Evolutionary conservation across 2,888 invertebrate genomes (phyloP), one percentile per base, ranked within the genome.

Genomic region (Meteorus cinctellus): DNA sequence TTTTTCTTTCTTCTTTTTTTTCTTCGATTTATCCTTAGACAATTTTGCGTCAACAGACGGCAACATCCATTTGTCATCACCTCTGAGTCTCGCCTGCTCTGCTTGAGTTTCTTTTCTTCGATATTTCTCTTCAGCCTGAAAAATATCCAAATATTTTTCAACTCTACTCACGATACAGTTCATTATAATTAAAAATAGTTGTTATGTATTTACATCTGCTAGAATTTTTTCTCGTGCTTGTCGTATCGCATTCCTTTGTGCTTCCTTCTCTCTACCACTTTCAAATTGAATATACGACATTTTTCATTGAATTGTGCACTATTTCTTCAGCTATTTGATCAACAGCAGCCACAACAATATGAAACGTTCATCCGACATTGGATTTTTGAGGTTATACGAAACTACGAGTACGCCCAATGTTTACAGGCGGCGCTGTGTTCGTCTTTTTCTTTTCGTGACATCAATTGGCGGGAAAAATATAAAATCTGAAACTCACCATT

Each of bases 1-100:
- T n/a, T 79, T 81, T 24, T 81, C 81, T 41, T 83, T 83, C 55
- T 82, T 81, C 48, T 78, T 82, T 48, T 76, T 82, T 19, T 81
- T 81, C 36, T 45, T 73, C 2, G 77, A 78, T 75, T 80, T 76
- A 29, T 29, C 62, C 5, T 63, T 66, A 1, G 66, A 63, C 1
- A 84, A 67, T 75, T 81, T 81, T 10, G 87, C 85, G 72, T 88
- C 88, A 14, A 91, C 86, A 3, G 88, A 86, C n/a, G 90, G 88
- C 34, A 91, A 81, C 89, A 91, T 90, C 91, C 91, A 91, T 59
- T 83, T 82, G 75, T 85, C 85, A 60, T 87, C 86, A 1, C 86
- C 86, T 36, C 84, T 77, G 41, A 82, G 81, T 60, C 81, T 82
- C 0, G 84, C 84, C 73, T 78, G 80, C 62, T 85, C 82, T 24